Evolutionary conservation across 2,797 vertebrate genomes (phyloP), one percentile per base, ranked within the genome.

Genomic region (Tolypeutes matacus): DNA sequence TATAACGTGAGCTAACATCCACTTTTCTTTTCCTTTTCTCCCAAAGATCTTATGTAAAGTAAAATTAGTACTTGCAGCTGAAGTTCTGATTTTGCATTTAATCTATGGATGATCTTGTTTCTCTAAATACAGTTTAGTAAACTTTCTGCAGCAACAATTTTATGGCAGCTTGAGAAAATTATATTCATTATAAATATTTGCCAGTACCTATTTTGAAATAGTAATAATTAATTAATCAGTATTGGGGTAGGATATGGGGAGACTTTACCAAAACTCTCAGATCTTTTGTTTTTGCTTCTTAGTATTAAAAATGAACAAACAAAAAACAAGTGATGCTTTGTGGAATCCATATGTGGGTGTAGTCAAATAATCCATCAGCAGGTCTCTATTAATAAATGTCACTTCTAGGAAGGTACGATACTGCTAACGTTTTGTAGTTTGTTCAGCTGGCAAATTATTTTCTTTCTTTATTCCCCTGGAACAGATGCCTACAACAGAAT

Each of bases 351-450:
- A 70, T 49, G 21, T 77, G 23, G 39, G 10, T 69, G 27, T 73
- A 95, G 36, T 93, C 11, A 84, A 86, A 56, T 94, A 82, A 65
- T 91, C 89, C 12, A 80, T 53, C 58, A 69, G 25, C 29, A 96
- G 27, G 7, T 96, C 39, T 78, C 25, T 56, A 7, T 72, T 96
- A 82, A 85, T 95, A 76, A 93, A 94, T 93, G 46, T 42, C 86
- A 56, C 21, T 73, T 25, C 4, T 51, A 23, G 76, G 46, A 94
- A 89, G n/a, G 85, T 58, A 91, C 13, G 42, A 0, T 88, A 3
- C 42, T 75, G 7, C 85, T 76, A 94, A 65, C 18, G 81, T 31
- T 92, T 96, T 53, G 9, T 94, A 97, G 70, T 96, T 96, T 72
- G 80, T 90, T 86, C 31, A 90, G 15, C 46, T 97, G 58, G 70